A percentile compares a stretch with the other conserved stretches of the same genome.
Conservation (phyloP, 2,797 vertebrate species). For the Centropyge bicolor region DNA sequence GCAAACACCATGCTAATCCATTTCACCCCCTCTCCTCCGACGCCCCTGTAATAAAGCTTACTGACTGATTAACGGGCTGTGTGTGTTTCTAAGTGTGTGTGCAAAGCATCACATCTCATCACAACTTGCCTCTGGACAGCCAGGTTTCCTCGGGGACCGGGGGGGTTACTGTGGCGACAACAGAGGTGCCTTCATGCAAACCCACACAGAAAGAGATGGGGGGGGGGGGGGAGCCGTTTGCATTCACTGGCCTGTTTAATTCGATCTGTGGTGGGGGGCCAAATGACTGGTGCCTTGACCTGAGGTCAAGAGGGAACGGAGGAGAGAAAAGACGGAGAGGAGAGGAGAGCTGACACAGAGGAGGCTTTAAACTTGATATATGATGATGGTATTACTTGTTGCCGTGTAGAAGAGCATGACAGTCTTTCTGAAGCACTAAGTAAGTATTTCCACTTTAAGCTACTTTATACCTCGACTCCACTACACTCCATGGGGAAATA, state of each 20-base stretch:
- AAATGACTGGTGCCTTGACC: constrained; percentile 29
- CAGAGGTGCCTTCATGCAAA: constrained; percentile 30
- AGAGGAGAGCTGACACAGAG: neutral
- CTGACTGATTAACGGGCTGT: constrained; percentile 33
- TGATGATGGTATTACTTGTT: neutral
- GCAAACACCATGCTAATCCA: constrained; percentile 64
- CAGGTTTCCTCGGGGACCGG: constrained; percentile 30
- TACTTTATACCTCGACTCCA: too few relatives aligned
- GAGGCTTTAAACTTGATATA: constrained; percentile 26
- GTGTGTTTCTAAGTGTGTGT: constrained; percentile 13
- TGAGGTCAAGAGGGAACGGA: constrained; percentile 6
- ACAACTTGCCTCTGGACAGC: constrained; percentile 29
- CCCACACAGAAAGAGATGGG: constrained; percentile 1
- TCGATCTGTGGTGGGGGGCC: constrained; percentile 33
- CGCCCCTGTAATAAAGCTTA: constrained; percentile 63
- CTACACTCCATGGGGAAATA: too few relatives aligned
- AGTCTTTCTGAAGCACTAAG: neutral
- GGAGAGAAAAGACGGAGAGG: neutral
- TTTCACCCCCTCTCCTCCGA: constrained; percentile 36
- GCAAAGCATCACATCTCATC: constrained; percentile 24
- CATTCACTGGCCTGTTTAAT: constrained; percentile 44
- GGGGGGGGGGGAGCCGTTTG: constrained; percentile 9
- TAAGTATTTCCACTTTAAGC: too few relatives aligned
- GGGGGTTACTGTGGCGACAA: constrained; percentile 61
- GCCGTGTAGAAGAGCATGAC: neutral